These are phyloP conservation scores for Mastomys natalensis DNA, from an alignment of 2,113 vertebrate species.

Conservation along the genomic window DNA sequence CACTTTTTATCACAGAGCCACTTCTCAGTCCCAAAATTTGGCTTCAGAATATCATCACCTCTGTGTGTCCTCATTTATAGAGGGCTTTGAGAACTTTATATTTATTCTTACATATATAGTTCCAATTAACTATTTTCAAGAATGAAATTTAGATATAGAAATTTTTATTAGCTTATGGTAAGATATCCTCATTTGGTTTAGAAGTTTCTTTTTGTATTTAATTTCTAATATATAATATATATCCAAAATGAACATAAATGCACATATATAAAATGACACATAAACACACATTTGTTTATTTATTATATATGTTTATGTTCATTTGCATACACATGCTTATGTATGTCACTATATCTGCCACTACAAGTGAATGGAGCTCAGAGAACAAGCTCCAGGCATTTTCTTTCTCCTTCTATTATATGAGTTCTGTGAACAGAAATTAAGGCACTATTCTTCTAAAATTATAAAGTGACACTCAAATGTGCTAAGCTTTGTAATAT, in stretches of 20 bases:
- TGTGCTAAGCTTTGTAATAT: not conserved
- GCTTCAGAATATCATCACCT: conserved; percentile 12
- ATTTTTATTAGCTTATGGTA: conserved; percentile 12
- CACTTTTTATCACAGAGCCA: not conserved
- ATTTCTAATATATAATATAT: not conserved
- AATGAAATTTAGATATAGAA: not conserved
- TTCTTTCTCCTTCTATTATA: not conserved
- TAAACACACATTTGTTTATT: not conserved
- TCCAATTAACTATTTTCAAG: not conserved
- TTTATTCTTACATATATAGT: not conserved
- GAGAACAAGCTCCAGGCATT: not conserved
- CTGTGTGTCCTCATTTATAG: not conserved
- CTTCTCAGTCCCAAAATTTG: not conserved
- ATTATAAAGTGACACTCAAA: not conserved
- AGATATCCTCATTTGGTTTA: not conserved
- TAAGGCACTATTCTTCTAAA: not conserved
- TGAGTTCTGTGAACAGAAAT: not conserved
- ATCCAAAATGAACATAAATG: not conserved
- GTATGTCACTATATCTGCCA: not conserved
- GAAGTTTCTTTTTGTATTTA: conserved; percentile 16
- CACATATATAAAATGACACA: not conserved
- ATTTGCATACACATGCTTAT: not conserved
- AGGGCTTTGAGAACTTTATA: not conserved
- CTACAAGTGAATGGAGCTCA: not conserved
- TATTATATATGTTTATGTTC: not conserved